These are phyloP conservation scores for Harlomillsia oculata DNA, from an alignment of 1,140 invertebrate species.

Conservation along the genomic window DNA sequence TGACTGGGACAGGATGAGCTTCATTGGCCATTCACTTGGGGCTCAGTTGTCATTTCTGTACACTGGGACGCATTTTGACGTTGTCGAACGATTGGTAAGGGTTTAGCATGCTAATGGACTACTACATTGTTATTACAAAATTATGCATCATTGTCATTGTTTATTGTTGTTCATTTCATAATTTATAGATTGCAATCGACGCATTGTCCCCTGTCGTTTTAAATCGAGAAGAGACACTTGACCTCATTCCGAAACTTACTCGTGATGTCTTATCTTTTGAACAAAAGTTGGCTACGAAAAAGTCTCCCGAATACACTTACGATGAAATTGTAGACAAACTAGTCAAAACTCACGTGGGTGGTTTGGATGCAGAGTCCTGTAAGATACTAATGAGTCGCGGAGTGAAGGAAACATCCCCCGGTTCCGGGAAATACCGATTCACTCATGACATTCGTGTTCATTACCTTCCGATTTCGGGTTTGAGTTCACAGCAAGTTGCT, in stretches of 20 bases:
- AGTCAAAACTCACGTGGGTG: constrained; percentile 15
- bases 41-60: constrained; percentile 25
- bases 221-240: constrained; percentile 3
- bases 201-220: constrained; percentile 25
- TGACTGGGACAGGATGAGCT: constrained; percentile 17
- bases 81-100: constrained; percentile 25
- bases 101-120: neutral
- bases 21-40: constrained; percentile 29
- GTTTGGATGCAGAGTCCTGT: constrained; percentile 19
- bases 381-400: constrained; percentile 29
- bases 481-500: constrained; percentile 17
- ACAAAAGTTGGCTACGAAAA: constrained; percentile 10
- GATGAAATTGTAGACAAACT: constrained; percentile 27
- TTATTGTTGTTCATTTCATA: neutral
- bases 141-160: neutral
- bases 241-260: constrained; percentile 17
- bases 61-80: constrained; percentile 23
- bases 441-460: constrained; percentile 33
- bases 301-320: constrained; percentile 15
- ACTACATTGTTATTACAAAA: neutral
- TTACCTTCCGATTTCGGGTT: constrained; percentile 19
- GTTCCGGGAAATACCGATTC: constrained; percentile 23
- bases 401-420: constrained; percentile 13
- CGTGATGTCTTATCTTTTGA: constrained; percentile 17
- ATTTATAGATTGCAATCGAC: constrained; percentile 26